Conservation (phyloP, 1,140 invertebrate genomes). For the Ctenoplectra terminalis region DNA sequence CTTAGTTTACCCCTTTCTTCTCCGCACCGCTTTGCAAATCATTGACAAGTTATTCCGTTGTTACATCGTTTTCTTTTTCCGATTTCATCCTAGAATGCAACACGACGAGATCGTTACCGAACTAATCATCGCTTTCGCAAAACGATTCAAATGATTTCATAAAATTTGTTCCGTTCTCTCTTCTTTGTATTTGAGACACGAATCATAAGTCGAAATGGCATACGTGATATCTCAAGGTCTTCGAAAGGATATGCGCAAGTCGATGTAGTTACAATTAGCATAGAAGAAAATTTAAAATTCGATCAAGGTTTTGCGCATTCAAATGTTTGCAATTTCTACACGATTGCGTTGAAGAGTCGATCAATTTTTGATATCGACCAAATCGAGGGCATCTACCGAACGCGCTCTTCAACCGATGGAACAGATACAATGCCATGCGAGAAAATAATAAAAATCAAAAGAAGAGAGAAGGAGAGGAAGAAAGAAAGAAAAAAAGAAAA, state of each 20-base stretch:
- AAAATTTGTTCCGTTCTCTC: too few relatives aligned
- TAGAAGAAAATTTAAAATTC: constrained; percentile 57
- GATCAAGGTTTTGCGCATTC: background rate
- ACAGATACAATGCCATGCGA: constrained; percentile 35
- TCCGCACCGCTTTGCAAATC: constrained; percentile 41
- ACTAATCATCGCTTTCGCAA: too few relatives aligned
- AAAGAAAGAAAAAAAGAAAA: too few relatives aligned
- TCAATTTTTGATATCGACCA: constrained; percentile 53
- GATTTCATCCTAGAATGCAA: background rate
- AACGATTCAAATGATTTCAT: too few relatives aligned
- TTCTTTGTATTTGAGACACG: background rate
- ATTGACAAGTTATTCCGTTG: too few relatives aligned
- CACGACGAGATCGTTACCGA: too few relatives aligned
- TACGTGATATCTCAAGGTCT: background rate
- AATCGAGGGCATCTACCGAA: constrained; percentile 39
- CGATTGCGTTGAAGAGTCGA: constrained; percentile 34
- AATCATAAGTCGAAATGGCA: background rate
- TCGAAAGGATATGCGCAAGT: background rate
- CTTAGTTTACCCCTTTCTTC: too few relatives aligned
- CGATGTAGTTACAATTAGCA: background rate
- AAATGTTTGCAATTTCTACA: constrained; percentile 42
- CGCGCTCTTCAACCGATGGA: constrained; percentile 27
- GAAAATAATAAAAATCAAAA: background rate
- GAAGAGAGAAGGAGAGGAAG: background rate
- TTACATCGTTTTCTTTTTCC: background rate